Base-by-base conservation (phyloP, 1,140 invertebrate species). In the Papilio polyxenes region DNA sequence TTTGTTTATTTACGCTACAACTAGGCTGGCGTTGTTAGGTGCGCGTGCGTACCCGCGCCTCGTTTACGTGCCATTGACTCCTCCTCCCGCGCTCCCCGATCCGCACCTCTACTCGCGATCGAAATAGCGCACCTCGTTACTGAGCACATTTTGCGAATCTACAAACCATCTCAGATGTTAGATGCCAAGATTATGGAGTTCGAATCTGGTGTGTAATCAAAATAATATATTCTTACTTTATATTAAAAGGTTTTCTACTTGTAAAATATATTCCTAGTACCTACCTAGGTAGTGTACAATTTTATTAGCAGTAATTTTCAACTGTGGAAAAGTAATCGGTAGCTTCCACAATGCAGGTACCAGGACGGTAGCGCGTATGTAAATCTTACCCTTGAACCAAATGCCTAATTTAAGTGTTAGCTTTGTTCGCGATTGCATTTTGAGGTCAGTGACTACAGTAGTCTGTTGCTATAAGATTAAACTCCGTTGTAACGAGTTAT, bases 61-160 rank as follows among this genome's bases (percentile, higher is more conserved):
- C 87, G 87, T 89, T 92, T 87, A 85, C 88, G 87, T 91, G 90
- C 90, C 90, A 92, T 92, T 93, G 91, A 91, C 90, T 91, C 23
- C 92, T 90, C 85, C 84, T 74, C 75, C 75, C 83, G 81, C 78
- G 78, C 78, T 10, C n/a, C 56, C n/a, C 7, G 0, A 8, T 1
- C 8, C 56, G 56, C 56, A 20, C 56, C 56, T n/a, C 82, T 88
- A 85, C 85, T 76, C 69, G 80, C 62, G 85, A 88, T 90, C 84
- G 84, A 91, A 91, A 90, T 91, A 90, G 88, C 87, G 72, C 74
- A 37, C 81, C 81, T 85, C 56, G 44, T 51, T 72, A 72, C 65
- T 15, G 23, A 37, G 65, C 23, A 72, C 31, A 65, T 72, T 72
- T 72, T 40, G 65, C 65, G 65, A 40, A 72, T 72, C 31, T 40